These are phyloP conservation scores for Clivina fossor DNA, from an alignment of 2,888 invertebrate species.

Conservation along the genomic window DNA sequence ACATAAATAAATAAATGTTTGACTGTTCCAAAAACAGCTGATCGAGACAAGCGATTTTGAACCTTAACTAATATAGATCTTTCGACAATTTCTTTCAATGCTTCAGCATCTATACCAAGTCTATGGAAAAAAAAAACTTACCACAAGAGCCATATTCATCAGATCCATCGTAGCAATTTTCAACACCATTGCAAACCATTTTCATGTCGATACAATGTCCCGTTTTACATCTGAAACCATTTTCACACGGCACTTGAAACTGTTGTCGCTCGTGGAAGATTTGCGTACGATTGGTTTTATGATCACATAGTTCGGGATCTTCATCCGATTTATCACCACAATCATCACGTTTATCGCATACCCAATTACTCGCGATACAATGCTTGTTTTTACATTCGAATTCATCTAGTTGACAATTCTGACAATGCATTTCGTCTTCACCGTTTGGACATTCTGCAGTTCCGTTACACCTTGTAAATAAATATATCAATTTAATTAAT, in stretches of 20 bases:
- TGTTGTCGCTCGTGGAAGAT: slow-evolving; percentile 34
- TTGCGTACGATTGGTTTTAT: slow-evolving; percentile 21
- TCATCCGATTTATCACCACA: slow-evolving; percentile 78
- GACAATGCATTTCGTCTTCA: slow-evolving; percentile 65
- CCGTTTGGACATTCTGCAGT: slow-evolving; percentile 69
- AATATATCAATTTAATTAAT: slow-evolving; percentile 19
- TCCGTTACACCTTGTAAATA: slow-evolving; percentile 60
- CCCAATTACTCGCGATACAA: slow-evolving; percentile 61
- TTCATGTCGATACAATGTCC: slow-evolving; percentile 67
- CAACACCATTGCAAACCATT: slow-evolving; percentile 63
- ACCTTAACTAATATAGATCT: too few species aligned
- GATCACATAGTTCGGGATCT: slow-evolving; percentile 49
- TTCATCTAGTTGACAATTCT: slow-evolving; percentile 54
- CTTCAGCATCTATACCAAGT: background rate
- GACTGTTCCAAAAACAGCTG: too few species aligned
- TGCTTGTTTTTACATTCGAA: slow-evolving; percentile 62
- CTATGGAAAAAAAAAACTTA: slow-evolving; percentile 43
- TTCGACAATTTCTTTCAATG: too few species aligned
- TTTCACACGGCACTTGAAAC: slow-evolving; percentile 46
- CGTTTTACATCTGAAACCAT: slow-evolving; percentile 59
- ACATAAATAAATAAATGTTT: too few species aligned
- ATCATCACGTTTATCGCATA: slow-evolving; percentile 65
- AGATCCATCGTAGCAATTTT: slow-evolving; percentile 67
- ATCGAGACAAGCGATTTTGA: too few species aligned
- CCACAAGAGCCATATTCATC: slow-evolving; percentile 71